These are phyloP conservation scores for Petrocephalus sullivani DNA, from an alignment of 2,797 vertebrate genomes.

Conservation along the genomic window DNA sequence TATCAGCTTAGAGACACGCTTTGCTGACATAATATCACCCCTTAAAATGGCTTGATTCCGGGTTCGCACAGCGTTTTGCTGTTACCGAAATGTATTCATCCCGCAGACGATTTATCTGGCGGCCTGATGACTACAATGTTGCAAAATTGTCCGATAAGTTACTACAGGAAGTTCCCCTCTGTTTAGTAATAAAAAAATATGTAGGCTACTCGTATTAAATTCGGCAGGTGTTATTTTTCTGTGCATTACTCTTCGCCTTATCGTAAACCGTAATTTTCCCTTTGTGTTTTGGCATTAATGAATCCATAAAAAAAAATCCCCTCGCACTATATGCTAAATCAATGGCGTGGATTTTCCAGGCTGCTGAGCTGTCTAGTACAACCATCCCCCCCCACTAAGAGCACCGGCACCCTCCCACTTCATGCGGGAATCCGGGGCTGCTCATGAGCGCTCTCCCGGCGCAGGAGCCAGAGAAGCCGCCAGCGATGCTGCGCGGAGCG, in stretches of 20 bases:
- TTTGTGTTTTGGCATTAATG: slow-evolving; percentile 1
- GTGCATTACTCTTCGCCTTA: neutral
- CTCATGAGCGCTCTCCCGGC: slow-evolving; percentile 41
- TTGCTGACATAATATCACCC: neutral
- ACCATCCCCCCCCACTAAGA: neutral
- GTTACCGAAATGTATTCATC: neutral
- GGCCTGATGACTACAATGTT: neutral
- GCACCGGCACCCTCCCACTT: neutral
- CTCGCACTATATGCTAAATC: neutral
- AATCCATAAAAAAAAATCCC: neutral
- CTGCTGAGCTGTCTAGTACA: slow-evolving; percentile 8
- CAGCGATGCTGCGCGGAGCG: neutral
- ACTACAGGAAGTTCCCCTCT: neutral
- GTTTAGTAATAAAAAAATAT: neutral
- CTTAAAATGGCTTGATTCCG: neutral
- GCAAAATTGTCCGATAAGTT: neutral
- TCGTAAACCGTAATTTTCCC: neutral
- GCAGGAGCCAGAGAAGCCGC: slow-evolving; percentile 20
- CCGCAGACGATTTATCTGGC: neutral
- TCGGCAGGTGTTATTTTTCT: neutral
- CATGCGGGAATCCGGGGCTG: slow-evolving; percentile 28
- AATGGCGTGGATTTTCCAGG: slow-evolving; percentile 13
- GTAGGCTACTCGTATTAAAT: neutral
- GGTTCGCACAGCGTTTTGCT: neutral
- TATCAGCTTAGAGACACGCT: neutral